phyloP scores from a whole-genome alignment of 2,113 vertebrate genomes.

The Panthera tigris region DNA sequence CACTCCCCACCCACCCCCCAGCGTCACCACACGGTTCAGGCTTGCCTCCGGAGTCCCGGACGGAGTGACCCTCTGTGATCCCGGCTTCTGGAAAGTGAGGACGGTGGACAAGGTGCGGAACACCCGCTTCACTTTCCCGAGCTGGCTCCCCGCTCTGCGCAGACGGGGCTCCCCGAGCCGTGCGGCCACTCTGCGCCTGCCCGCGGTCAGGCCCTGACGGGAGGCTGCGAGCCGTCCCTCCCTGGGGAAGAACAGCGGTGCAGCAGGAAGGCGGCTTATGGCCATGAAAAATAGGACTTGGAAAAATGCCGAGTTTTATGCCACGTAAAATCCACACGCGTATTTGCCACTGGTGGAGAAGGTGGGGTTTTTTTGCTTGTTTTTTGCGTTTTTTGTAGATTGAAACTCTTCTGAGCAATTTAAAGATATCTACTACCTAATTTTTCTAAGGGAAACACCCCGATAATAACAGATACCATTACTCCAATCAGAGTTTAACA shows the following conservation, averaged over 20 bases:
- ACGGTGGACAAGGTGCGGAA: no score
- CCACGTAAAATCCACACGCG: background rate
- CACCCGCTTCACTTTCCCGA: fast-evolving
- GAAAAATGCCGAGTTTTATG: fast-evolving
- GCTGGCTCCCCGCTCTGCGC: background rate
- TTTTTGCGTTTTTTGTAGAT: background rate
- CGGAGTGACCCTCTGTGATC: background rate
- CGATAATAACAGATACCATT: background rate
- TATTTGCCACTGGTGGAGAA: fast-evolving
- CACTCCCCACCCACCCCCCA: no score
- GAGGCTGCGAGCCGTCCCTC: background rate
- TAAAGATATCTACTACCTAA: background rate
- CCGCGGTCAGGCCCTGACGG: background rate
- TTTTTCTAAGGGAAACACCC: background rate
- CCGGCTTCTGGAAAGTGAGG: background rate
- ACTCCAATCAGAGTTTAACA: background rate
- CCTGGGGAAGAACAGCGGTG: background rate
- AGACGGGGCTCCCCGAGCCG: no score
- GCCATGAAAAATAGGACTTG: fast-evolving
- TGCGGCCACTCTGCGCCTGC: no score
- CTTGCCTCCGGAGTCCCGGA: fast-evolving
- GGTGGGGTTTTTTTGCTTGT: no score
- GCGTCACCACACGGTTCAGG: fast-evolving
- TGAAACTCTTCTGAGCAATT: background rate
- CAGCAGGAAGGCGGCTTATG: background rate